A percentile compares a stretch with the other conserved stretches of the same genome.
These are phyloP conservation scores for Silurus asotus DNA, from an alignment of 2,113 vertebrate genomes.

Conservation along the genomic window DNA sequence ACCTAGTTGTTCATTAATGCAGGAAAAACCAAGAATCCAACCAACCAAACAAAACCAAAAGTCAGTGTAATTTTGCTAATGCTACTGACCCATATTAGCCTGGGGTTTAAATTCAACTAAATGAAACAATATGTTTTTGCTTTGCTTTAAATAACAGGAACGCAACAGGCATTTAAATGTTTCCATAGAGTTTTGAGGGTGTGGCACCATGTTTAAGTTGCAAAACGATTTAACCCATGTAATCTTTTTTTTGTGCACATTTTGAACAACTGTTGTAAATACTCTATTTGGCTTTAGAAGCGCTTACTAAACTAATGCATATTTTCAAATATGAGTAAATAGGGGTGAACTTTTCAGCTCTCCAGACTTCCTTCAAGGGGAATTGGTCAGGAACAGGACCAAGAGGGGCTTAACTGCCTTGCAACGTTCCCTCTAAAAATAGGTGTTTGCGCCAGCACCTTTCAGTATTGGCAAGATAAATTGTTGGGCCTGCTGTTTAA, in stretches of 20 bases:
- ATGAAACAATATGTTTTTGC: not conserved
- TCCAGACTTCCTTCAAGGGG: slow-evolving; percentile 23
- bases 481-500: slow-evolving; percentile 25
- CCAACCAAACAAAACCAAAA: not conserved
- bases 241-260: not conserved
- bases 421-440: slow-evolving; percentile 50
- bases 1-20: not conserved
- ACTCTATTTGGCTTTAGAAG: not conserved
- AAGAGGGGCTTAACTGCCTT: slow-evolving; percentile 33
- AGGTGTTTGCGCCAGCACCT: slow-evolving; percentile 47
- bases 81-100: not conserved
- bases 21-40: not conserved
- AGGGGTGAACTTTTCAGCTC: not conserved
- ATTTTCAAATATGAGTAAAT: not conserved
- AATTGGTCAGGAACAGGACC: slow-evolving; percentile 31
- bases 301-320: not conserved
- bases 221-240: not conserved
- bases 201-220: not conserved
- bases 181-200: not conserved
- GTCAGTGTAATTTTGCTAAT: not conserved
- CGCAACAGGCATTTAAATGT: not conserved
- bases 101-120: not conserved
- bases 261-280: not conserved
- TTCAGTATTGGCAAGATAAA: slow-evolving; percentile 38
- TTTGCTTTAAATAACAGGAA: not conserved